A percentile compares a stretch with the other conserved stretches of the same genome.
phyloP scores from a whole-genome alignment of 2,113 vertebrate species.

The Carollia perspicillata region DNA sequence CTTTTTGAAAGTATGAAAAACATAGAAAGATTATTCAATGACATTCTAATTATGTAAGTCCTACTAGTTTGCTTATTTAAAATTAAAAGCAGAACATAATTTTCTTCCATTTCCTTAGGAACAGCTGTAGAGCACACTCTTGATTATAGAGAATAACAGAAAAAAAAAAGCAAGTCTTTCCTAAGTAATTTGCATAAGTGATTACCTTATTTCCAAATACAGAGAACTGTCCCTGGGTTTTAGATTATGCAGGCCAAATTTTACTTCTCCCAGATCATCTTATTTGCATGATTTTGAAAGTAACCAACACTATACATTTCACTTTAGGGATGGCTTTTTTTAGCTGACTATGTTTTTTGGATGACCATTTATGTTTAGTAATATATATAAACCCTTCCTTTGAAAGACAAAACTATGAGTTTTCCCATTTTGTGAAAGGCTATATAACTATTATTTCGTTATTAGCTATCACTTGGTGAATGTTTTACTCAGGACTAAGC shows the following conservation, averaged over 20 bases:
- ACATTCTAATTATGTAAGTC: background rate
- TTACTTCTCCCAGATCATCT: background rate
- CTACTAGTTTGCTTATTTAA: background rate
- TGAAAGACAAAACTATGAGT: background rate
- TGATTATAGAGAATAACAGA: background rate
- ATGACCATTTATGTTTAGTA: background rate
- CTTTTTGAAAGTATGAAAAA: background rate
- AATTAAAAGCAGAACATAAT: background rate
- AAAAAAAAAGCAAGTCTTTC: constrained; percentile 16
- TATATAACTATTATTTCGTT: background rate
- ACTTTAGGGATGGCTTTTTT: background rate
- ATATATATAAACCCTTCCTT: background rate
- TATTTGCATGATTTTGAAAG: background rate
- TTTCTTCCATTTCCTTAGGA: background rate
- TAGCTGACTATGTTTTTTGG: background rate
- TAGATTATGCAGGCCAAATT: background rate
- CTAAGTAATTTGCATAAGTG: background rate
- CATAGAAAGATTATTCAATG: background rate
- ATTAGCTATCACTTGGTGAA: background rate
- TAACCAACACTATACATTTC: background rate
- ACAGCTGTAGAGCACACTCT: background rate
- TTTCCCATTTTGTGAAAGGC: background rate
- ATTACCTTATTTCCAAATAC: constrained; percentile 23
- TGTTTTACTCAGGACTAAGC: background rate
- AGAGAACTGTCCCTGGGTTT: background rate